Conservation (phyloP, 1,140 invertebrate species). For the Lepidurus couesii region DNA sequence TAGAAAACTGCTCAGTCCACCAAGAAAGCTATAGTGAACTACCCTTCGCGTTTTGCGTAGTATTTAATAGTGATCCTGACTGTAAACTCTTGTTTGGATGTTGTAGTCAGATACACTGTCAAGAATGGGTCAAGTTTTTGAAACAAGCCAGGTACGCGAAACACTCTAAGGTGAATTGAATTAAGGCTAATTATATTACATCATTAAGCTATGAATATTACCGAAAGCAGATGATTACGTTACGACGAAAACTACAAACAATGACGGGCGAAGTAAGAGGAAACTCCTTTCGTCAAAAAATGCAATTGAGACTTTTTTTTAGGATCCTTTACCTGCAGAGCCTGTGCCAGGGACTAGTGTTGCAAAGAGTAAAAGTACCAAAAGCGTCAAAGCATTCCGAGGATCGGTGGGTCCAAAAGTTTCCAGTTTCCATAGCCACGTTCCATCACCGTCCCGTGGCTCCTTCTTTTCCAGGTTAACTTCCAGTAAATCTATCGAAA, state of each 20-base stretch:
- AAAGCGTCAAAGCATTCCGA: not conserved
- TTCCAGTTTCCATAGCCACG: not conserved
- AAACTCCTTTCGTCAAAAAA: not conserved
- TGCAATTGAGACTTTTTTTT: not conserved
- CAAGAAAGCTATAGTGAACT: constrained; percentile 22
- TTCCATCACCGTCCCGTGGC: not conserved
- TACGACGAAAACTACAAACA: constrained; percentile 26
- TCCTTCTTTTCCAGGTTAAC: not conserved
- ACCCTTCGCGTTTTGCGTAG: constrained; percentile 29
- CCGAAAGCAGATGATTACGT: constrained; percentile 27
- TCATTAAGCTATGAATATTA: constrained; percentile 32
- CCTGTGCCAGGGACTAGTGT: not conserved
- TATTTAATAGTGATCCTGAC: constrained; percentile 26
- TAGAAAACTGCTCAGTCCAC: constrained; percentile 32
- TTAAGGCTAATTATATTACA: not conserved
- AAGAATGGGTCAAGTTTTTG: constrained; percentile 30
- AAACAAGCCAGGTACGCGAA: constrained; percentile 27
- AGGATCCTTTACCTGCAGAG: not conserved
- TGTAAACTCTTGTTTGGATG: constrained; percentile 27
- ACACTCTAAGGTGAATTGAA: not conserved
- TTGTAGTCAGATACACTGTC: constrained; percentile 23
- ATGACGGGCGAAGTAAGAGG: not conserved
- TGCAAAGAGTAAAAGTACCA: not conserved
- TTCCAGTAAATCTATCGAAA: not conserved
- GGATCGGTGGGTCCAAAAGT: not conserved